phyloP scores from a whole-genome alignment of 92 coral and sea anemone species.

The Actinernus sp. region DNA sequence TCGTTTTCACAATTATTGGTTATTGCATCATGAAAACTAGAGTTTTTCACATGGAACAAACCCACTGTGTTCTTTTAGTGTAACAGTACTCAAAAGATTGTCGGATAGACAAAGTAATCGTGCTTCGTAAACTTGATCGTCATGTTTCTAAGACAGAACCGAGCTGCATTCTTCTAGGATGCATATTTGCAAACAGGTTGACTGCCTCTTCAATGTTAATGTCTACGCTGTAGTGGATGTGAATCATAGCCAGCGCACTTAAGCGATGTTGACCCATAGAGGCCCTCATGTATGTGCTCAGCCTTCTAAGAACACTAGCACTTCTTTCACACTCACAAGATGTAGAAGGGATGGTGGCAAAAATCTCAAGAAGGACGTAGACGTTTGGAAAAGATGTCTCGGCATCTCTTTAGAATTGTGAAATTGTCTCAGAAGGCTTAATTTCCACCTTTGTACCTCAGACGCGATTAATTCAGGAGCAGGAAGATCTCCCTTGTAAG shows the following conservation, averaged over 20 bases:
- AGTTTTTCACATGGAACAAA: too few species aligned
- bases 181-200: conserved; percentile 7
- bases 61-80: too few species aligned
- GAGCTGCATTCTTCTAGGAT: conserved; percentile 10
- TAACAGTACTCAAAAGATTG: too few species aligned
- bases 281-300: conserved; percentile 3
- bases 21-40: too few species aligned
- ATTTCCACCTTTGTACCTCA: conserved; percentile 6
- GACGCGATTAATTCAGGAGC: neutral
- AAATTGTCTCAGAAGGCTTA: neutral
- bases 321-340: conserved; percentile 10
- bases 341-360: conserved; percentile 10
- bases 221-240: conserved; percentile 4
- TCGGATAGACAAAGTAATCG: too few species aligned
- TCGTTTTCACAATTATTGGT: too few species aligned
- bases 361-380: neutral
- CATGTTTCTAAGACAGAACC: conserved; percentile 9
- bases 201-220: neutral
- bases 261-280: conserved; percentile 6
- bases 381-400: neutral
- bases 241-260: conserved; percentile 9
- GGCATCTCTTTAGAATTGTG: neutral
- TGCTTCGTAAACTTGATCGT: too few species aligned
- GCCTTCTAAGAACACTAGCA: conserved; percentile 5
- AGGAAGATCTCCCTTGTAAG: conserved; percentile 7